phyloP scores from a whole-genome alignment of 2,113 vertebrate species.

The Merops nubicus region DNA sequence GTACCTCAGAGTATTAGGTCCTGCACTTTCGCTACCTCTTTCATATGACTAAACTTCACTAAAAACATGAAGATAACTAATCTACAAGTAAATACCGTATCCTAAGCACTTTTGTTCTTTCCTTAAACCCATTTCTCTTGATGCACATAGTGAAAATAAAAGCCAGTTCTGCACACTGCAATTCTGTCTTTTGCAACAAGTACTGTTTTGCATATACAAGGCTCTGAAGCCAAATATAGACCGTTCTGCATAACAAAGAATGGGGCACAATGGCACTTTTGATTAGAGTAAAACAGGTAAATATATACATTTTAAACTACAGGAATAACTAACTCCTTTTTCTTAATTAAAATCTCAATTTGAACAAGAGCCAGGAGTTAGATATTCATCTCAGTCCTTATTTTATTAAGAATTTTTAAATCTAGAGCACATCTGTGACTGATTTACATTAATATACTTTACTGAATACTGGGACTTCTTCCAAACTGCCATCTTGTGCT shows the following conservation, averaged over 20 bases:
- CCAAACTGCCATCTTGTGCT: slow-evolving; percentile 5
- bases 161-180: rapidly evolving
- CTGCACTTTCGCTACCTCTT: not conserved
- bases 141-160: not conserved
- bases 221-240: slow-evolving; percentile 41
- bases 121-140: not conserved
- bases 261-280: not conserved
- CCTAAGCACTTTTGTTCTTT: not conserved
- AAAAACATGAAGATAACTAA: not conserved
- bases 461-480: not conserved
- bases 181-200: not conserved
- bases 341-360: not conserved
- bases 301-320: not conserved
- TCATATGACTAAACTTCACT: not conserved
- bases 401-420: not conserved
- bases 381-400: not conserved
- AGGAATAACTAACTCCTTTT: not conserved
- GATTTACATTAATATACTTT: not conserved
- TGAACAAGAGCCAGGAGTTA: not conserved
- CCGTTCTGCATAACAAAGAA: not conserved
- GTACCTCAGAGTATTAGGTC: not conserved
- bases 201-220: slow-evolving; percentile 21
- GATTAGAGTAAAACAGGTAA: not conserved
- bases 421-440: not conserved
- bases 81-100: not conserved